phyloP scores from a whole-genome alignment of 1,140 invertebrate species.

The Mesaphorura yosii region DNA sequence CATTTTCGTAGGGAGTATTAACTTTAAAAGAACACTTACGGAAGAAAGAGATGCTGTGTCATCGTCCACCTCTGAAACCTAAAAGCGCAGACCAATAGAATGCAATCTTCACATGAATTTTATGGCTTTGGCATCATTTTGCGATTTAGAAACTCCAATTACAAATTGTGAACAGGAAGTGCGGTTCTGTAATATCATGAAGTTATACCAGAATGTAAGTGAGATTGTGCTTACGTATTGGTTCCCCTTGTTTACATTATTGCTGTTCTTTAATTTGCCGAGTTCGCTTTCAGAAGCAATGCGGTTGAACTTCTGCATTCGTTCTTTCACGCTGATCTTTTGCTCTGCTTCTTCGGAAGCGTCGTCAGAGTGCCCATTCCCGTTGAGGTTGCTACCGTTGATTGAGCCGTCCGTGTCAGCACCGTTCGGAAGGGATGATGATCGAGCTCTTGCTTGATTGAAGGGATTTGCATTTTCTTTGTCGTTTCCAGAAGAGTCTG shows the following conservation, averaged over 20 bases:
- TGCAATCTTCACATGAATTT: not conserved
- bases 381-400: slow-evolving; percentile 9
- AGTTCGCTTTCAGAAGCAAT: slow-evolving; percentile 70
- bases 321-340: slow-evolving; percentile 75
- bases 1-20: not conserved
- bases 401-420: not conserved
- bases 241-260: too few species aligned
- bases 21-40: slow-evolving; percentile 35
- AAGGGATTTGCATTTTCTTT: slow-evolving; percentile 11
- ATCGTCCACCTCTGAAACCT: slow-evolving; percentile 41
- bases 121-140: not conserved
- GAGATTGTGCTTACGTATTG: too few species aligned
- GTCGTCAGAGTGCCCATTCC: slow-evolving; percentile 15
- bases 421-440: not conserved
- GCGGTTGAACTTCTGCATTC: slow-evolving; percentile 81
- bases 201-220: too few species aligned
- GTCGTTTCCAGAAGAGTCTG: slow-evolving; percentile 2
- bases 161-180: too few species aligned
- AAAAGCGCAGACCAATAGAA: not conserved
- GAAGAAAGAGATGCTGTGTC: slow-evolving; percentile 56
- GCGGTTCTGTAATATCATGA: too few species aligned
- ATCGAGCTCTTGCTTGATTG: not conserved
- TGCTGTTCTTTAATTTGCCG: too few species aligned
- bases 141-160: too few species aligned
- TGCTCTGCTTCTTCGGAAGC: slow-evolving; percentile 33